These are phyloP conservation scores for Nephila pilipes DNA, from an alignment of 1,140 invertebrate species.

Conservation along the genomic window DNA sequence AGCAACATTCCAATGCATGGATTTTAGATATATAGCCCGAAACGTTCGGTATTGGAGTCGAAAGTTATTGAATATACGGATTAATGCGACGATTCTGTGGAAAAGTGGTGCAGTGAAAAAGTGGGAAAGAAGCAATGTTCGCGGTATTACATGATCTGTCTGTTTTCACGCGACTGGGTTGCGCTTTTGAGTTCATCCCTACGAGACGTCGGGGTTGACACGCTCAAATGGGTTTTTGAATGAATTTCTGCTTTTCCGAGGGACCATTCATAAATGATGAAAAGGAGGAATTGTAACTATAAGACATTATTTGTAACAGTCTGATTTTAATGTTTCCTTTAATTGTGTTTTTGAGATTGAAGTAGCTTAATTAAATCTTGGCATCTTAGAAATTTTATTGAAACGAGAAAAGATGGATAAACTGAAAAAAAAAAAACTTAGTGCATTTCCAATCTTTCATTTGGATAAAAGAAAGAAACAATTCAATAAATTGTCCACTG, in stretches of 20 bases:
- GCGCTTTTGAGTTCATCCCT: conserved; percentile 8
- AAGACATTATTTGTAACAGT: not conserved
- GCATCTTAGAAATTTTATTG: not conserved
- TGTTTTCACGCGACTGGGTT: conserved; percentile 7
- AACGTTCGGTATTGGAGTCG: conserved; percentile 14
- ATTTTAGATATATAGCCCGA: conserved; percentile 16
- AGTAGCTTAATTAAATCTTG: not conserved
- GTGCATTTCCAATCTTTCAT: too few species aligned
- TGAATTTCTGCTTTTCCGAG: not conserved
- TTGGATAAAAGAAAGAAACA: too few species aligned
- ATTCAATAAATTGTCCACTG: too few species aligned
- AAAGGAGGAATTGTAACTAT: not conserved
- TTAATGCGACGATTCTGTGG: not conserved
- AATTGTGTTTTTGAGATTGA: not conserved
- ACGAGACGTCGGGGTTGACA: not conserved
- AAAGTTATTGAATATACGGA: conserved; percentile 39
- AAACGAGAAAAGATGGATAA: not conserved
- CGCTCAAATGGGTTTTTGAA: not conserved
- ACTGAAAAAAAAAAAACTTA: too few species aligned
- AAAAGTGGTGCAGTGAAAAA: not conserved
- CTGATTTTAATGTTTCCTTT: not conserved
- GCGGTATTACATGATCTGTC: conserved; percentile 24
- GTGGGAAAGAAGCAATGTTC: not conserved
- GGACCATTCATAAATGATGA: not conserved
- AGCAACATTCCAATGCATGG: conserved; percentile 43